Base-by-base conservation (phyloP, 2,797 vertebrate genomes). In the Nannoperca obscura region DNA sequence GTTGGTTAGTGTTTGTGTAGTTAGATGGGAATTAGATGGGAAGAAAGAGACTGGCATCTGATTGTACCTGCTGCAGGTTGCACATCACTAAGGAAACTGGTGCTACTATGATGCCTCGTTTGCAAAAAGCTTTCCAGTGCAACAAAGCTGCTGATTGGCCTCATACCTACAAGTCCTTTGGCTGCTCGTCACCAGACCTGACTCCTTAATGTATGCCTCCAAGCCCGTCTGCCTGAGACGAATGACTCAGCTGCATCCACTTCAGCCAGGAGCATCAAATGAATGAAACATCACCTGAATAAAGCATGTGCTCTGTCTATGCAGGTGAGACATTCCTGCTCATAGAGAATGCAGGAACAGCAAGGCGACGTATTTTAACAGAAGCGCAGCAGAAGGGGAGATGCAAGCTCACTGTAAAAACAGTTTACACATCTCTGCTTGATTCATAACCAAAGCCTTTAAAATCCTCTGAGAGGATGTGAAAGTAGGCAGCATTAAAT, bases 221-320 rank as follows among this genome's bases (percentile, higher is more conserved):
- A 71, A 72, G 42, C 36, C 47, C 46, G 20, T 68, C 65, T 78
- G 85, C 84, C 85, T 77, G 79, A 86, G 69, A 82, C 40, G 24
- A 86, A 83, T 81, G 88, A 85, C 63, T 92, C 92, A 93, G 91
- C 92, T 93, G 89, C 84, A 84, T 81, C 88, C 85, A 91, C 90
- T 89, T 90, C 69, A 90, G 72, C 71, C 80, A 61, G 58, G 38
- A 87, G 86, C 77, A 6, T 69, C 57, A 47, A 62, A 86, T 91
- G 81, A 91, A 91, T 80, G 87, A 88, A 76, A 78, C 86, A 86
- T 82, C 79, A 80, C 82, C 87, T 90, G 90, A 89, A 91, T 88
- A 79, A 88, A 88, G 82, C 86, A 71, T 81, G 75, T 62, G 73
- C 40, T 84, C 74, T 19, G 63, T 69, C 57, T 64, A n/a, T 62